Conservation (phyloP, 2,797 vertebrate species). For the Falco novaeseelandiae region DNA sequence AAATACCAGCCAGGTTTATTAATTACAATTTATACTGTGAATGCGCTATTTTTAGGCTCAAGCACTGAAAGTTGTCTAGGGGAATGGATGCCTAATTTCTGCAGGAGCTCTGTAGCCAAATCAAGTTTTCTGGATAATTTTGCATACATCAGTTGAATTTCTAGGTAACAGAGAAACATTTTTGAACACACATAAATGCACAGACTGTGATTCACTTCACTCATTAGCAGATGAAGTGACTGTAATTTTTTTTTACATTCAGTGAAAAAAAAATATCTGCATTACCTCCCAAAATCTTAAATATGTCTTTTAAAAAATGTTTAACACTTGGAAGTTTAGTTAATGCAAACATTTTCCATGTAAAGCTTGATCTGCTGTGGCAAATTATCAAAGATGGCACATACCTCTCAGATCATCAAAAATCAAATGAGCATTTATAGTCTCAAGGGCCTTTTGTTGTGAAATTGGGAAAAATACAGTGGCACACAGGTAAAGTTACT, state of each 20-base stretch:
- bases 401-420: conserved; percentile 45
- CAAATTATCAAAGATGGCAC: conserved; percentile 42
- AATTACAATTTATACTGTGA: conserved; percentile 19
- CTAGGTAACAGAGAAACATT: conserved; percentile 11
- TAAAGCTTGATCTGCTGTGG: conserved; percentile 17
- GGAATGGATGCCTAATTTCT: conserved; percentile 17
- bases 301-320: background rate
- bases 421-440: conserved; percentile 24
- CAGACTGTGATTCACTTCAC: background rate
- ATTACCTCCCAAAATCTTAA: conserved; percentile 3
- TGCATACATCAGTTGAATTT: background rate
- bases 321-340: background rate
- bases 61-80: background rate
- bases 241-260: background rate
- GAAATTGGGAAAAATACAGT: background rate
- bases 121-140: conserved; percentile 30
- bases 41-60: conserved; percentile 20
- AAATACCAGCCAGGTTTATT: background rate
- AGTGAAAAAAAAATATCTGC: background rate
- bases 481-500: background rate
- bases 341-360: conserved; percentile 30
- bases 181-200: background rate
- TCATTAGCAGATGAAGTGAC: background rate
- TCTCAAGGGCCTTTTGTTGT: background rate
- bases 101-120: conserved; percentile 2